phyloP scores from a whole-genome alignment of 2,113 vertebrate species.

The Suricata suricatta region DNA sequence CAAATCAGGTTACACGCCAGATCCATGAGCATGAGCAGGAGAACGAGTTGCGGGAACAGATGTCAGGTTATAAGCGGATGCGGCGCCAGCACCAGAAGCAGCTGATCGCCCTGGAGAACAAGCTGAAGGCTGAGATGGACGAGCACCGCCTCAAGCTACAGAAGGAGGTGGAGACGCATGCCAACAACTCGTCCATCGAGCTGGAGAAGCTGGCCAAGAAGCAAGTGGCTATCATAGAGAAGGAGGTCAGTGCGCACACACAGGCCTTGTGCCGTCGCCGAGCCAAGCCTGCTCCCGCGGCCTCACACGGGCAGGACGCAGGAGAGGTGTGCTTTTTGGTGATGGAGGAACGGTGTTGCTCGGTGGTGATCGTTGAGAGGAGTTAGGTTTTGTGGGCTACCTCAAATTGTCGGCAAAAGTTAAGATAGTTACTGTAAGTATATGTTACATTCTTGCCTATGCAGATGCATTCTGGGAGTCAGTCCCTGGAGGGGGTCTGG shows the following conservation, averaged over 20 bases:
- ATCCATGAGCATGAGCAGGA: conserved; percentile 99
- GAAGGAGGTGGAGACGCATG: conserved; percentile 99
- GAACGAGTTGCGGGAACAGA: conserved; percentile 99
- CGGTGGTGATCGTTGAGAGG: neutral
- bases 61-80: conserved; percentile 99
- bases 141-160: conserved; percentile 99
- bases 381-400: neutral
- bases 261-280: rapidly evolving
- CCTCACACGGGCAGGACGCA: neutral
- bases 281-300: neutral
- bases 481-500: neutral
- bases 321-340: neutral
- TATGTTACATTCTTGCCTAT: neutral
- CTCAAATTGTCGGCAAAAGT: neutral
- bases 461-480: neutral
- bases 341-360: neutral
- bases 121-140: conserved; percentile 99
- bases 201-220: conserved; percentile 99
- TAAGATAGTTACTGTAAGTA: neutral
- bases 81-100: conserved; percentile 99
- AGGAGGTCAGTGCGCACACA: conserved; percentile 89
- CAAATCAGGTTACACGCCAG: conserved; percentile 96
- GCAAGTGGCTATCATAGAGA: conserved; percentile 95
- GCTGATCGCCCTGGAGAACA: conserved; percentile 99
- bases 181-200: conserved; percentile 99